Percentiles rank a stretch among this genome's conserved stretches.
Conservation (phyloP, 1,140 invertebrate genomes). For the Drosophila murphyi region DNA sequence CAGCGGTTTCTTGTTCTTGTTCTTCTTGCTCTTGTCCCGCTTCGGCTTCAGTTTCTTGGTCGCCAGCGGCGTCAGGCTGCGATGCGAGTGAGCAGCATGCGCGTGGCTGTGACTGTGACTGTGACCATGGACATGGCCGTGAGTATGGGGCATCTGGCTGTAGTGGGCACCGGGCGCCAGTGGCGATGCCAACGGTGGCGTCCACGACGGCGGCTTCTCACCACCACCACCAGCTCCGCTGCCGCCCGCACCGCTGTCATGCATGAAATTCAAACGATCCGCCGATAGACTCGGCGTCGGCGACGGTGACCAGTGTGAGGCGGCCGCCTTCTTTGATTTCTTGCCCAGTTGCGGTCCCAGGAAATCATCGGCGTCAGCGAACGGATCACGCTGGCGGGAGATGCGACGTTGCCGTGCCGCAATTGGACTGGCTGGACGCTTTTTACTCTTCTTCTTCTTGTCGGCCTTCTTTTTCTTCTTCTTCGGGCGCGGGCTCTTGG, state of each 20-base stretch:
- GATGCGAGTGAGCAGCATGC: slow-evolving; percentile 41
- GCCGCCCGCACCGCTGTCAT: slow-evolving; percentile 36
- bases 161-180: slow-evolving; percentile 69
- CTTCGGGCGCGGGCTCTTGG: slow-evolving; percentile 54
- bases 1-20: slow-evolving; percentile 63
- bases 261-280: slow-evolving; percentile 36
- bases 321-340: slow-evolving; percentile 39
- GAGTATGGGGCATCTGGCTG: background rate
- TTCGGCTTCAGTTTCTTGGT: slow-evolving; percentile 82
- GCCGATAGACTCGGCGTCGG: slow-evolving; percentile 67
- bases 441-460: slow-evolving; percentile 75
- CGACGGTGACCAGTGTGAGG: slow-evolving; percentile 58
- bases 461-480: slow-evolving; percentile 79
- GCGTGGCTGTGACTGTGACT: background rate
- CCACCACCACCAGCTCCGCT: slow-evolving; percentile 20
- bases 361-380: slow-evolving; percentile 62
- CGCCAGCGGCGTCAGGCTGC: slow-evolving; percentile 52
- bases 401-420: slow-evolving; percentile 56
- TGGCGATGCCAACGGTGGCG: slow-evolving; percentile 84
- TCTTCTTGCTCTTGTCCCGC: slow-evolving; percentile 79
- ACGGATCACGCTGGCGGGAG: slow-evolving; percentile 73
- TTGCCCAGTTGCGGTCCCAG: slow-evolving; percentile 57
- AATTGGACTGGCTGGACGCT: slow-evolving; percentile 64
- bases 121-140: background rate
- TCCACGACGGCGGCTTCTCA: slow-evolving; percentile 77